Base-by-base conservation (phyloP, 2,113 vertebrate genomes). In the Amphilophus citrinellus region DNA sequence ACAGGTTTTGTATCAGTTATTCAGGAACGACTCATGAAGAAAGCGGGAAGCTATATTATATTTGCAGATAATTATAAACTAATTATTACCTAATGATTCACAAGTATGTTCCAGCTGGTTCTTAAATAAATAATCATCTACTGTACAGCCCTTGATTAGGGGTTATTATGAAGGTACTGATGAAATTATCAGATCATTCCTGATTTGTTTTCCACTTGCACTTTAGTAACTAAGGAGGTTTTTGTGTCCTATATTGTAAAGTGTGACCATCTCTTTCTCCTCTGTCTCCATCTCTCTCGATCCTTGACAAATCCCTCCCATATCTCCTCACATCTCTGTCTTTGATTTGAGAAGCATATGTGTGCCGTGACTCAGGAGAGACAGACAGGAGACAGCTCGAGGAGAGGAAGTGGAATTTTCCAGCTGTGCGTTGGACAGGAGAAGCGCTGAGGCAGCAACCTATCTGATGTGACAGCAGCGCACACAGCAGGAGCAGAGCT, bases 351-450 rank as follows among this genome's bases (percentile, higher is more conserved):
- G 71, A 50, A 87, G 59, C 58, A 87, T 61, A 86, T 90, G 86
- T 86, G 15, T 91, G 86, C 83, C 82, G 81, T 22, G 20, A 22
- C 68, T 79, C 79, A 35, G 71, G 76, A 84, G 87, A 75, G 53
- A 57, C 24, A 57, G 32, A 71, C 44, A 61, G 18, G 61, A 79
- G 80, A 78, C n/a, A 66, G 87, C 59, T 78, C 77, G 7, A 32
- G 63, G 77, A 22, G 62, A 87, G 87, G 82, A 92, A 87, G 86
- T 87, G 78, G 82, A 93, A 89, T 88, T 90, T 92, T 95, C 90
- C 91, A 92, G 89, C 86, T 85, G 89, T 73, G 79, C 32, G 32
- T 57, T 44, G 62, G 68, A 84, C 81, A 30, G 73, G 5, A 86
- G 75, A 88, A 87, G 68, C 83, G 86, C 89, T 80, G 89, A 94